Conservation (phyloP, 2,797 vertebrate species). For the Benthosema pterotum region DNA sequence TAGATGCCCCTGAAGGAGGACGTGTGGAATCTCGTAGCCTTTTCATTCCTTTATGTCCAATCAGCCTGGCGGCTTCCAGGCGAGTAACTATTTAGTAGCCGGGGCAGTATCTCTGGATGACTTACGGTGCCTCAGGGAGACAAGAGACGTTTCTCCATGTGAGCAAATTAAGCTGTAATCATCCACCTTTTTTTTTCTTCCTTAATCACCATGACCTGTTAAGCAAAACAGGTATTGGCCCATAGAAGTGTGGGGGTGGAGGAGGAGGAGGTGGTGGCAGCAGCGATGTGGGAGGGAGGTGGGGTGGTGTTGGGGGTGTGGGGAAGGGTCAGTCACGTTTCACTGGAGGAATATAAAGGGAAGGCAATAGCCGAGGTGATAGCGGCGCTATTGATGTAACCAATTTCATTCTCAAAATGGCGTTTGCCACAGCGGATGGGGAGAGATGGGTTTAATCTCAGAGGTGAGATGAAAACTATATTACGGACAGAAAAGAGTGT, state of each 20-base stretch:
- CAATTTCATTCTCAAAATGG: slow-evolving; percentile 83
- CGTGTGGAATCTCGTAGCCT: slow-evolving; percentile 41
- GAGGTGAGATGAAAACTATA: slow-evolving; percentile 82
- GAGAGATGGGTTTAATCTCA: slow-evolving; percentile 81
- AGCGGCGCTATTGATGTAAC: slow-evolving; percentile 79
- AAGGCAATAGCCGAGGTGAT: slow-evolving; percentile 80
- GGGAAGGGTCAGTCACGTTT: slow-evolving; percentile 69
- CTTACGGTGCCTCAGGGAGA: neutral
- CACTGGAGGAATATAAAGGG: slow-evolving; percentile 78
- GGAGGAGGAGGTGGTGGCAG: neutral
- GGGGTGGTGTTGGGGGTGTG: slow-evolving; percentile 44
- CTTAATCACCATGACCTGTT: slow-evolving; percentile 54
- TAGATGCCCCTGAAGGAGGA: slow-evolving; percentile 44
- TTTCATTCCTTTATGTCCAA: slow-evolving; percentile 35
- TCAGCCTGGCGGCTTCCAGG: slow-evolving; percentile 23
- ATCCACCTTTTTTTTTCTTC: slow-evolving; percentile 43
- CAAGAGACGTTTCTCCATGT: slow-evolving; percentile 37
- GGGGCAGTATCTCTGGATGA: slow-evolving; percentile 10
- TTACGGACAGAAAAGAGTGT: slow-evolving; percentile 68
- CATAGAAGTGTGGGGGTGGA: neutral
- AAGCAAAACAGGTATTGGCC: slow-evolving; percentile 49
- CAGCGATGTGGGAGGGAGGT: slow-evolving; percentile 3
- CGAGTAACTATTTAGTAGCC: slow-evolving; percentile 50
- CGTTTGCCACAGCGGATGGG: slow-evolving; percentile 76
- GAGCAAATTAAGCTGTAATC: slow-evolving; percentile 60